Conservation (phyloP, 2,797 vertebrate species). For the Phalloptychus januarius region DNA sequence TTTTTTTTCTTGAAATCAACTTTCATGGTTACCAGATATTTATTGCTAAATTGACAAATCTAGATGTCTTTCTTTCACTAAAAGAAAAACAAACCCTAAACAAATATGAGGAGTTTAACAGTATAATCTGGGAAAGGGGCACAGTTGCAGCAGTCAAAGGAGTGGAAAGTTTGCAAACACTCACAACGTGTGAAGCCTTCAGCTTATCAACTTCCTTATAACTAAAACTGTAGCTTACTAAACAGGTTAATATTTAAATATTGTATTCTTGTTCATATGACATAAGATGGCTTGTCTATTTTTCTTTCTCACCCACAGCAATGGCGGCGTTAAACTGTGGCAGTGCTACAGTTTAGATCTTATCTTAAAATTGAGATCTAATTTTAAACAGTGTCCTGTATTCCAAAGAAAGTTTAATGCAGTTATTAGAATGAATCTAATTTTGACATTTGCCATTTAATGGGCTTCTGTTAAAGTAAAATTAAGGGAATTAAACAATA, state of each 20-base stretch:
- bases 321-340: not conserved
- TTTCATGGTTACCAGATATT: not conserved
- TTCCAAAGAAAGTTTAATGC: not conserved
- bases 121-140: not conserved
- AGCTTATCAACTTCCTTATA: not conserved
- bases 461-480: not conserved
- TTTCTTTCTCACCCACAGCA: not conserved
- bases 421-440: not conserved
- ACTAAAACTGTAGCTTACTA: not conserved
- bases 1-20: not conserved
- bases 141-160: not conserved
- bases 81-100: not conserved
- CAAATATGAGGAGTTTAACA: not conserved
- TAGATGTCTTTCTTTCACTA: not conserved
- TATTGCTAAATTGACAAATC: not conserved
- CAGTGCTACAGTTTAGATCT: not conserved
- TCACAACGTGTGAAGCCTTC: not conserved
- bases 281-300: not conserved
- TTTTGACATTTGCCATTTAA: not conserved
- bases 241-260: not conserved
- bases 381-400: not conserved
- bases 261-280: not conserved
- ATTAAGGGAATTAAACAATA: not conserved
- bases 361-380: not conserved
- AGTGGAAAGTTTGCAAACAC: not conserved